These are phyloP conservation scores for Rhynchophorus ferrugineus DNA, from an alignment of 1,140 invertebrate species.

Conservation along the genomic window DNA sequence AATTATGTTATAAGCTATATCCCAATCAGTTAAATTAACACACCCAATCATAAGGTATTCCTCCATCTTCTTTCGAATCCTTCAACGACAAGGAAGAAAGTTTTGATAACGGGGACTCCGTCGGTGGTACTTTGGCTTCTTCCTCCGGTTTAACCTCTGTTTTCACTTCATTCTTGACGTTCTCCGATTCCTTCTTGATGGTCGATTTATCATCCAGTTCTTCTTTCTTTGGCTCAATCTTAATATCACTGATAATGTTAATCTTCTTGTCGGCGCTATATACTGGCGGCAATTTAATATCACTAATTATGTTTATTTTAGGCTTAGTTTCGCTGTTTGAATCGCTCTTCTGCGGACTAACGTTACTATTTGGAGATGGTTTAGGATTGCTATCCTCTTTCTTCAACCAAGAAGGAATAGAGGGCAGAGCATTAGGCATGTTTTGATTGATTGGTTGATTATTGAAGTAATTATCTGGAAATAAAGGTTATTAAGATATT, in stretches of 20 bases:
- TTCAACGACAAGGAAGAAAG: conserved; percentile 15
- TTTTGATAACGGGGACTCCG: conserved; percentile 44
- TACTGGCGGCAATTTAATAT: conserved; percentile 36
- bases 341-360: conserved; percentile 30
- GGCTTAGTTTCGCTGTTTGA: conserved; percentile 33
- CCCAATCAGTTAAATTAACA: too few relatives aligned
- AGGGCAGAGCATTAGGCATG: conserved; percentile 1
- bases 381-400: conserved; percentile 23
- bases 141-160: conserved; percentile 37
- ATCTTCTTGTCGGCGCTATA: conserved; percentile 36
- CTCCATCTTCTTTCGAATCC: conserved; percentile 58
- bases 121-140: conserved; percentile 38
- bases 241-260: conserved; percentile 40
- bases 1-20: too few relatives aligned
- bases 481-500: too few relatives aligned
- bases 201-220: conserved; percentile 26
- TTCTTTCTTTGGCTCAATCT: conserved; percentile 37
- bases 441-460: neutral
- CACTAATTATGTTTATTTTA: conserved; percentile 40
- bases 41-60: conserved; percentile 77
- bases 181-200: conserved; percentile 22
- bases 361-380: conserved; percentile 16
- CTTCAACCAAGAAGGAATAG: conserved; percentile 21
- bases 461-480: neutral
- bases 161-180: conserved; percentile 18